These are phyloP conservation scores for Acleris sparsana DNA, from an alignment of 2,888 invertebrate genomes.

Conservation along the genomic window DNA sequence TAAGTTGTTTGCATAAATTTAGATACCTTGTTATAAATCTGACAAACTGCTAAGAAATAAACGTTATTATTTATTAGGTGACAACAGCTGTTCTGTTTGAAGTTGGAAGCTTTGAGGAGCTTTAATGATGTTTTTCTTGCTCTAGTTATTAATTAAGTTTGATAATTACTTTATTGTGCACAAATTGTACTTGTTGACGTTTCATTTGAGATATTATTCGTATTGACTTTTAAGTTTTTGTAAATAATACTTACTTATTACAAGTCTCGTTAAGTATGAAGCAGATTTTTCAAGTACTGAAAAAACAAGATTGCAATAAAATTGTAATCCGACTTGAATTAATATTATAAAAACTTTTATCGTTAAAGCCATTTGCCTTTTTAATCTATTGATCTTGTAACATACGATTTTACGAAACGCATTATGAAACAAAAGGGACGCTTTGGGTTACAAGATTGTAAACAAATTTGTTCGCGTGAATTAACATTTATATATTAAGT, in stretches of 20 bases:
- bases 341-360: neutral
- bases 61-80: conserved; percentile 18
- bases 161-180: too few species aligned
- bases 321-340: too few species aligned
- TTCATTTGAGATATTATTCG: too few species aligned
- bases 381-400: neutral
- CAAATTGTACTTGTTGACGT: too few species aligned
- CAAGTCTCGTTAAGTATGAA: too few species aligned
- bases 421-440: conserved; percentile 3
- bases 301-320: too few species aligned
- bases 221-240: too few species aligned
- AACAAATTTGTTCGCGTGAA: neutral
- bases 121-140: neutral
- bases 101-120: neutral
- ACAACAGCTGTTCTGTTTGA: conserved; percentile 29
- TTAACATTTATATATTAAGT: neutral
- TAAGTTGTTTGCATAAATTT: conserved; percentile 53
- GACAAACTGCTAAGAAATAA: conserved; percentile 12
- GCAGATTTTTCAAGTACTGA: too few species aligned
- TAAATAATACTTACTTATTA: too few species aligned
- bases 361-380: neutral
- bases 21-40: conserved; percentile 27
- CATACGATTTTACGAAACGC: neutral
- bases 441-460: conserved; percentile 2
- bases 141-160: too few species aligned